Evolutionary conservation across 2,797 vertebrate genomes (phyloP).

Genomic region (Artibeus jamaicensis): DNA sequence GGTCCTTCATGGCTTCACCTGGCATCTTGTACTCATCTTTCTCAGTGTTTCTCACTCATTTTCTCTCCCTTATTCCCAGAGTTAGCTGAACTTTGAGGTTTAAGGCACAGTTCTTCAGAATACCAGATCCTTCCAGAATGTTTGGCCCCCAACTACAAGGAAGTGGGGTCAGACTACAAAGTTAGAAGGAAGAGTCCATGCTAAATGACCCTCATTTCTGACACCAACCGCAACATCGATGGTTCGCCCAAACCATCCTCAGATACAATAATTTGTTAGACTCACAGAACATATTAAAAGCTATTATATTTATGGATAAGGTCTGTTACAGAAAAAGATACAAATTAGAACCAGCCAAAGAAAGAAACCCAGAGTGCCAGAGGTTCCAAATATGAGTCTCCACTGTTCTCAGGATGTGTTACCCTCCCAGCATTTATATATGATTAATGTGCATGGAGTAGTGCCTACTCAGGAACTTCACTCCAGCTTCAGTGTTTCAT

Average conservation of each 20-base stretch:
- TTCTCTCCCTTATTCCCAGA: fast-evolving
- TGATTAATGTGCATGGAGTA: not conserved
- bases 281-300: not conserved
- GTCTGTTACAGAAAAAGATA: not conserved
- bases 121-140: not conserved
- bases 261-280: not conserved
- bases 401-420: not conserved
- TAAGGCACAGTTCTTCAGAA: not conserved
- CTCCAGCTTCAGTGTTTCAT: not conserved
- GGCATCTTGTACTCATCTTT: not conserved
- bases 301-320: not conserved
- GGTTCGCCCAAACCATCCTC: not conserved
- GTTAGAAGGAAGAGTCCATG: not conserved
- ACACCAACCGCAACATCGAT: not conserved
- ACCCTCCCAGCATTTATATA: not conserved
- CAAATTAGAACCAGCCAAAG: not conserved
- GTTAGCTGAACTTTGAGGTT: not conserved
- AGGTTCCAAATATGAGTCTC: not conserved
- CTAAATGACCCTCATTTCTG: not conserved
- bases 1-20: not conserved
- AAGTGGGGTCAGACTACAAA: not conserved
- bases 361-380: not conserved
- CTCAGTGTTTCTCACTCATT: not conserved
- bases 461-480: not conserved
- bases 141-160: not conserved